Percentiles rank a stretch among this genome's conserved stretches.
Evolutionary conservation across 2,113 vertebrate genomes (phyloP).

Genomic region (Elachura formosa): DNA sequence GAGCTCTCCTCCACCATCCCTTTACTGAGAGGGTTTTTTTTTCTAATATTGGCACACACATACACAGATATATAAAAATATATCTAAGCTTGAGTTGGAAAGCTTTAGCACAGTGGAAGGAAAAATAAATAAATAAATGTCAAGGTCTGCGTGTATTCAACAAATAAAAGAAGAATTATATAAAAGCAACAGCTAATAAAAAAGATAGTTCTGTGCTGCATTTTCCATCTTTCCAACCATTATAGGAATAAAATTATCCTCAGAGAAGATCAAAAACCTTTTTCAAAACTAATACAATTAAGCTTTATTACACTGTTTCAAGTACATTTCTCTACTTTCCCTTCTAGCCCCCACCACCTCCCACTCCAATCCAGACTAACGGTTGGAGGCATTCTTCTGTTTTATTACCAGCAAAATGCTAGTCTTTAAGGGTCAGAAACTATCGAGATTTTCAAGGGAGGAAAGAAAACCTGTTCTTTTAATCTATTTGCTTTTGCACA

Average conservation of each 20-base stretch:
- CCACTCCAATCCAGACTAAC: conserved; percentile 15
- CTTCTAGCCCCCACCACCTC: neutral
- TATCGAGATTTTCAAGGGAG: neutral
- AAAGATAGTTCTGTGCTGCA: conserved; percentile 54
- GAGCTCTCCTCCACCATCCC: neutral
- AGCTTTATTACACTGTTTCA: conserved; percentile 64
- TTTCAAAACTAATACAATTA: conserved; percentile 74
- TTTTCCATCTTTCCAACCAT: conserved; percentile 66
- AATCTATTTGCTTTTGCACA: conserved; percentile 8
- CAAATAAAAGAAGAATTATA: conserved; percentile 68
- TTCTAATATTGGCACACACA: neutral
- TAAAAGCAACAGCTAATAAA: conserved; percentile 73
- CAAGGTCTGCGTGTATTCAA: conserved; percentile 65
- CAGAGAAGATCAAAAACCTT: conserved; percentile 67
- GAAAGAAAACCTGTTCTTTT: conserved; percentile 25
- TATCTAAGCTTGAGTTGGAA: neutral
- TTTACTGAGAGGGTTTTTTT: neutral
- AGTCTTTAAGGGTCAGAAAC: conserved; percentile 57
- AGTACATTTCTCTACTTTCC: conserved; percentile 54
- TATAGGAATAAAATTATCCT: conserved; percentile 70
- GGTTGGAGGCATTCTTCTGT: conserved; percentile 21
- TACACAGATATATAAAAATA: neutral
- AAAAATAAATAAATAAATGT: conserved; percentile 60
- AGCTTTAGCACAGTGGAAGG: conserved; percentile 13
- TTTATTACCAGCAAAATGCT: conserved; percentile 53